Evolutionary conservation across 2,888 invertebrate species (phyloP), one percentile per base, ranked within the genome.

Genomic region (Agonum fuliginosum): DNA sequence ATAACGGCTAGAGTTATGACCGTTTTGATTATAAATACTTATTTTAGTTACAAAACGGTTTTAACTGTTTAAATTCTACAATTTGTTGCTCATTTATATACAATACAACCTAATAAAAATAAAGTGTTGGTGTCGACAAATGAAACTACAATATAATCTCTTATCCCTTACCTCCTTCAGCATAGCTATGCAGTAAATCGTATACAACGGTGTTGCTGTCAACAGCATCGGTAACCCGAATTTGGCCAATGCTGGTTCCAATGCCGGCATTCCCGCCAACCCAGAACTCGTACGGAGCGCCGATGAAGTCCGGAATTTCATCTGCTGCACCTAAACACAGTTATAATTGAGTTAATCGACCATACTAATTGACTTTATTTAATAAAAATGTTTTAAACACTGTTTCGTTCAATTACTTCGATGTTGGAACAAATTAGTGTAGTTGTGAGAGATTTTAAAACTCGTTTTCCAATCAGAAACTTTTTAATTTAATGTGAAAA

Each of bases 271-370:
- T 94, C n/a, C 92, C 92, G 0, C 95, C 95, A 27, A 96, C 95
- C 95, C 96, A 96, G 85, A 96, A 96, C 83, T 95, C 95, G 82
- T 95, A 96, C 0, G 96, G 95, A 0, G 95, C 92, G 22, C 95
- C 95, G 19, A 95, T 89, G 81, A 96, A 96, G 83, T 93, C 94
- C 1, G 95, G 95, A 34, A 89, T 89, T 69, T 91, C 91, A 54
- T 87, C 85, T 82, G 86, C 87, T 48, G 86, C 84, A 51, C 88
- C 91, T 91, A 14, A 62, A 46, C 27, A 62, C 30, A 30, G 17
- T 34, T 30, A 62, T 14, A 62, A 62, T 62, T 62, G 17, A 17
- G 30, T 30, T 62, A 62, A 30, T 62, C 30, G 65, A 51, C 19
- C 71, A 67, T n/a, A 67, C n/a, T 34, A 34, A 62, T 37, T 37